These are phyloP conservation scores for Nothoprocta perdicaria DNA, from an alignment of 2,113 vertebrate genomes.

Conservation along the genomic window DNA sequence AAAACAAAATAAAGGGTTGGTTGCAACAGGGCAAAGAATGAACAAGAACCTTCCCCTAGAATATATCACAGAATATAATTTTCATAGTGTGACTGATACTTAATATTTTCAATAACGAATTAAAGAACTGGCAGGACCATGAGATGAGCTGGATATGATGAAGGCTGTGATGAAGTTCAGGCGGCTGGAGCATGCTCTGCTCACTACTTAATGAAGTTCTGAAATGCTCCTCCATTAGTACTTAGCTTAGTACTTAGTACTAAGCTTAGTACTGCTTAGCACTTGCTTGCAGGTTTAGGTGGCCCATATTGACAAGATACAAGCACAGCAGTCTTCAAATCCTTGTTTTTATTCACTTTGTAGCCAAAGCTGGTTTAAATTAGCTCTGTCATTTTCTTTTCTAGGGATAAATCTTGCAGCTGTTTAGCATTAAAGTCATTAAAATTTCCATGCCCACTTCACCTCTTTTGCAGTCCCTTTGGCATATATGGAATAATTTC, in stretches of 20 bases:
- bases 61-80: not conserved
- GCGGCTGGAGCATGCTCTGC: not conserved
- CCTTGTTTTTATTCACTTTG: not conserved
- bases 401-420: not conserved
- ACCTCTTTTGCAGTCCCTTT: not conserved
- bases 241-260: not conserved
- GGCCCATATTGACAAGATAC: not conserved
- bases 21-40: not conserved
- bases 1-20: not conserved
- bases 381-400: slow-evolving; percentile 6
- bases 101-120: not conserved
- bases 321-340: not conserved
- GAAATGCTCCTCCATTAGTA: not conserved
- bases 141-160: not conserved
- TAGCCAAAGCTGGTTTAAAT: not conserved
- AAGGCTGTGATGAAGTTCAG: not conserved
- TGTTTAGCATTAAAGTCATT: not conserved
- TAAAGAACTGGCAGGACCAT: not conserved
- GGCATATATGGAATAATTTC: not conserved
- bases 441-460: not conserved
- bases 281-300: not conserved
- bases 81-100: not conserved
- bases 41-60: not conserved
- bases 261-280: not conserved
- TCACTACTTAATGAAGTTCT: not conserved